Percentiles rank a stretch among this genome's conserved stretches.
Conservation (phyloP, 2,113 vertebrate species). For the Hemibagrus wyckioides region DNA sequence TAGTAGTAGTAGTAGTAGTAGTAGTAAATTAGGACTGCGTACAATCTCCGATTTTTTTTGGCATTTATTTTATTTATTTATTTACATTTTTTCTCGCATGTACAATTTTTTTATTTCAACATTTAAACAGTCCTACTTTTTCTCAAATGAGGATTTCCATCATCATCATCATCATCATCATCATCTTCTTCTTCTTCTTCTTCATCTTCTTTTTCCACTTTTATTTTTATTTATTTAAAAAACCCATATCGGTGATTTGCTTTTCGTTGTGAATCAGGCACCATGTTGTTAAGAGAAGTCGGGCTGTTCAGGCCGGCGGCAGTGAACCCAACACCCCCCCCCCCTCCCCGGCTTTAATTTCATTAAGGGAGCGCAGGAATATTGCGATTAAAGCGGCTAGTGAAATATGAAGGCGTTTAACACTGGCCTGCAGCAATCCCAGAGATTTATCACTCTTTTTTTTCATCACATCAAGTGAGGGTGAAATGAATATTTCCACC, state of each 20-base stretch:
- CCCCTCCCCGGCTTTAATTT: slow-evolving; percentile 91
- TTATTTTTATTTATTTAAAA: no score
- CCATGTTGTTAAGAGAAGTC: neutral
- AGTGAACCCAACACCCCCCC: no score
- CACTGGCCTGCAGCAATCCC: slow-evolving; percentile 96
- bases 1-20: no score
- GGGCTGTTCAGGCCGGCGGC: neutral
- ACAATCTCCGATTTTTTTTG: no score
- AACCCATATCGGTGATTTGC: neutral
- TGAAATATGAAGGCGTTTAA: slow-evolving; percentile 99
- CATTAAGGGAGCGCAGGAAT: slow-evolving; percentile 96
- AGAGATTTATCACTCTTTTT: slow-evolving; percentile 92
- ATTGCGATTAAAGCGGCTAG: slow-evolving; percentile 97
- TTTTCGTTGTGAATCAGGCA: neutral
- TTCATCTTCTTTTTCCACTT: no score
- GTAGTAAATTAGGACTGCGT: neutral
- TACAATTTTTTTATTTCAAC: no score
- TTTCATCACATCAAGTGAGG: slow-evolving; percentile 95
- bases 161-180: no score
- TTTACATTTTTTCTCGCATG: neutral
- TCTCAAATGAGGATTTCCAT: no score
- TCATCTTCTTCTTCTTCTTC: no score
- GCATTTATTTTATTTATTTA: neutral
- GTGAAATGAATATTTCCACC: slow-evolving; percentile 93
- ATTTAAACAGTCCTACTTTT: no score